A percentile compares a stretch with the other conserved stretches of the same genome.
phyloP scores from a whole-genome alignment of 1,140 invertebrate genomes.

The Drosophila ogumai region DNA sequence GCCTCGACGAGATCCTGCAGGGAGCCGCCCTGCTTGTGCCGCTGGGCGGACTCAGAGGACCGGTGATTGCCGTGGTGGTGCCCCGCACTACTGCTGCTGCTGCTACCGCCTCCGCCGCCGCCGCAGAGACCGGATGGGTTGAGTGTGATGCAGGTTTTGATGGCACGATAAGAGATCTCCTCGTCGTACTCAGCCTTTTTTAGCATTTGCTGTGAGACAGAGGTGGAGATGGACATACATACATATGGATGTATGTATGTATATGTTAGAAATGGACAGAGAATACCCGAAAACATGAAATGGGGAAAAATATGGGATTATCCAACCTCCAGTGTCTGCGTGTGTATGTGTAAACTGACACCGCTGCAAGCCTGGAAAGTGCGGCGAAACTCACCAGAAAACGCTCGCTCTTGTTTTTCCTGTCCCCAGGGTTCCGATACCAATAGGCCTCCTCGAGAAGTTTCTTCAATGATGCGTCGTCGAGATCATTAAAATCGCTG shows the following conservation, averaged over 20 bases:
- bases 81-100: conserved; percentile 42
- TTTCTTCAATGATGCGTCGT: conserved; percentile 88
- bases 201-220: conserved; percentile 71
- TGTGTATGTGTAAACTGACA: neutral
- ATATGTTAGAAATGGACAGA: neutral
- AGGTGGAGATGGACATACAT: neutral
- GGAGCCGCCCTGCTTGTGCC: conserved; percentile 82
- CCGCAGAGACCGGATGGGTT: conserved; percentile 48
- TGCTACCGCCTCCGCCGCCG: conserved; percentile 19
- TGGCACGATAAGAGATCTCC: conserved; percentile 74
- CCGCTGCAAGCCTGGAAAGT: neutral
- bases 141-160: conserved; percentile 68
- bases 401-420: conserved; percentile 89
- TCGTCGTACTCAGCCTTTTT: conserved; percentile 84
- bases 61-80: conserved; percentile 48
- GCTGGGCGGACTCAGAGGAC: conserved; percentile 45
- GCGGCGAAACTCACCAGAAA: conserved; percentile 87
- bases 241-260: no score
- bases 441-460: conserved; percentile 90
- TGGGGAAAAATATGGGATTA: neutral
- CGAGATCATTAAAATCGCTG: conserved; percentile 87
- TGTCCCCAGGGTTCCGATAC: conserved; percentile 90
- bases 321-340: neutral
- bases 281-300: neutral
- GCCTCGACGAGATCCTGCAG: conserved; percentile 82